phyloP scores from a whole-genome alignment of 2,113 vertebrate genomes.

The Halichoeres trimaculatus region DNA sequence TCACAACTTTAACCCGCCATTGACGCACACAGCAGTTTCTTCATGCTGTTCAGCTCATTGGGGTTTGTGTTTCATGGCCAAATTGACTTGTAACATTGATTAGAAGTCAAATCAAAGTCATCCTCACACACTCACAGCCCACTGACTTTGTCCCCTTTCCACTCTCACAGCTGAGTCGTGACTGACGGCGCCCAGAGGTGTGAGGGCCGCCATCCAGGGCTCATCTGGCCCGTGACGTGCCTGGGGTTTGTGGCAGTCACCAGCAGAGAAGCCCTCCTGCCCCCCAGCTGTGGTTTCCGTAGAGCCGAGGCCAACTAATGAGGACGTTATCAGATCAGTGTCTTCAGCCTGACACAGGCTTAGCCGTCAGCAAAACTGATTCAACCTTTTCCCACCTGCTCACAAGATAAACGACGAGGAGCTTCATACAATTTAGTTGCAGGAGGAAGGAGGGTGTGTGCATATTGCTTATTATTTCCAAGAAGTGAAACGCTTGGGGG shows the following conservation, averaged over 20 bases:
- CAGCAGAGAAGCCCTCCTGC: slow-evolving; percentile 57
- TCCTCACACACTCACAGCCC: neutral
- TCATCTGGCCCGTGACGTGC: slow-evolving; percentile 62
- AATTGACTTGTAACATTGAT: slow-evolving; percentile 11
- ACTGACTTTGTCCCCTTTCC: slow-evolving; percentile 5
- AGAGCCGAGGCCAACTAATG: slow-evolving; percentile 63
- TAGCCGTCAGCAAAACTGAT: slow-evolving; percentile 49
- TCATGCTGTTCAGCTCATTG: neutral
- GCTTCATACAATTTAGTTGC: slow-evolving; percentile 50
- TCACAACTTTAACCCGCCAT: neutral
- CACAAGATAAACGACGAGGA: slow-evolving; percentile 62
- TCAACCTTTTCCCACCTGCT: slow-evolving; percentile 65
- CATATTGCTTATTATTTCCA: slow-evolving; percentile 48
- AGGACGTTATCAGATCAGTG: slow-evolving; percentile 75
- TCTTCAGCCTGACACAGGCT: slow-evolving; percentile 62
- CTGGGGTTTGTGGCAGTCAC: slow-evolving; percentile 59
- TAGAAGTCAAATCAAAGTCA: slow-evolving; percentile 38
- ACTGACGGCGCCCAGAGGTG: slow-evolving; percentile 55
- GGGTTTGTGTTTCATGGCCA: neutral
- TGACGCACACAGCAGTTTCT: neutral
- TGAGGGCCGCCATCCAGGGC: slow-evolving; percentile 55
- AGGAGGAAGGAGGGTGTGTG: slow-evolving; percentile 27
- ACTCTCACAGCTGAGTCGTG: slow-evolving; percentile 25
- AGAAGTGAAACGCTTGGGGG: slow-evolving; percentile 38
- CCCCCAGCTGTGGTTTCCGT: slow-evolving; percentile 51